phyloP scores from a whole-genome alignment of 2,797 vertebrate species.

The Chelmon rostratus region DNA sequence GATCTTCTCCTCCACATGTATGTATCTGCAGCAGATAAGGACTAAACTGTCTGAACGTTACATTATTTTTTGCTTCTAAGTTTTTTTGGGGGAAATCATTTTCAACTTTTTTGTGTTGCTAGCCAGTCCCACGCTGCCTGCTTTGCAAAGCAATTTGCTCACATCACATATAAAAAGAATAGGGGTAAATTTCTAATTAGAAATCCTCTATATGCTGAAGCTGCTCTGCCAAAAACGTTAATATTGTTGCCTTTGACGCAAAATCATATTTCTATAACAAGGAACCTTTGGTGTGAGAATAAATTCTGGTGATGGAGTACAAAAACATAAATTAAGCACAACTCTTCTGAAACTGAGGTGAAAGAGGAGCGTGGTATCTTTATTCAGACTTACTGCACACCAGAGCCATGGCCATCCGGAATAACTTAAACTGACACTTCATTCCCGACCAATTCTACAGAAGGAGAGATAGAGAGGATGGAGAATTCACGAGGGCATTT shows the following conservation, averaged over 20 bases:
- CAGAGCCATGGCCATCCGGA: conserved; percentile 97
- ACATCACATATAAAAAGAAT: conserved; percentile 1
- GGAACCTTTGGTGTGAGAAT: conserved; percentile 6
- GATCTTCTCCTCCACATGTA: not conserved
- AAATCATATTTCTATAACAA: not conserved
- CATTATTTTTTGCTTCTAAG: too few relatives aligned
- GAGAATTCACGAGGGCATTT: conserved; percentile 34
- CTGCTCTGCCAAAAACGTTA: not conserved
- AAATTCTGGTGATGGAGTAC: not conserved
- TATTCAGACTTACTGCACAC: conserved; percentile 94
- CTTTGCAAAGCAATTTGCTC: not conserved
- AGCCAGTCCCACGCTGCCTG: not conserved
- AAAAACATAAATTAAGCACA: not conserved
- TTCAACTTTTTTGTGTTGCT: not conserved
- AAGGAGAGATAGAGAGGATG: conserved; percentile 33
- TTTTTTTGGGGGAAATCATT: not conserved
- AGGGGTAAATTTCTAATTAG: not conserved
- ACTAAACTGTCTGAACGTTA: not conserved
- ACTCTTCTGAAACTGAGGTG: not conserved
- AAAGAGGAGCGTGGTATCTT: not conserved
- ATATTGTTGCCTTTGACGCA: not conserved
- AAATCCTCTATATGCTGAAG: conserved; percentile 1
- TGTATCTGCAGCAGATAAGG: not conserved
- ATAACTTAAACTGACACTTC: conserved; percentile 98
- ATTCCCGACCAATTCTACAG: conserved; percentile 98